A percentile compares a stretch with the other conserved stretches of the same genome.
These are phyloP conservation scores for Epiblema foenella DNA, from an alignment of 2,888 invertebrate species.

Conservation along the genomic window DNA sequence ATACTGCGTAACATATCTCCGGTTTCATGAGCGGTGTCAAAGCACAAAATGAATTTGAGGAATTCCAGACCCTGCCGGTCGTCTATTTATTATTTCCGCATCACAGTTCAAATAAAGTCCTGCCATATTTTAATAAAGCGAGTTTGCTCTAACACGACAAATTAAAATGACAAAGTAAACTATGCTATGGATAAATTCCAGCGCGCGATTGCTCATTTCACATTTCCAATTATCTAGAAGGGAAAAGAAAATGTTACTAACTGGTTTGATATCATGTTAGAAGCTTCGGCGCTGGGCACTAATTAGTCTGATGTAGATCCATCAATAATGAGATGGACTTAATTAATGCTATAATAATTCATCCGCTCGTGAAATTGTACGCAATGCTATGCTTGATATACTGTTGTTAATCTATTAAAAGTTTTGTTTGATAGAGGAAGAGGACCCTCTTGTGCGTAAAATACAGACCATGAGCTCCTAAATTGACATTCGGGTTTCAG, in stretches of 20 bases:
- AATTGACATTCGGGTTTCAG: no score
- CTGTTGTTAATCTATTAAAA: no score
- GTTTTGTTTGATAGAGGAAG: no score
- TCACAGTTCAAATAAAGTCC: conserved; percentile 43
- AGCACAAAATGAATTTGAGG: conserved; percentile 61
- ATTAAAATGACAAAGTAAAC: conserved; percentile 42
- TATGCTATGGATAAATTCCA: conserved; percentile 40
- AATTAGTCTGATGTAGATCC: conserved; percentile 20
- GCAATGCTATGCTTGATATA: background rate
- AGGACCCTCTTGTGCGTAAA: no score
- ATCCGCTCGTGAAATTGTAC: conserved; percentile 8
- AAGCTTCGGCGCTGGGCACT: background rate
- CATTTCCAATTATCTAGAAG: conserved; percentile 27
- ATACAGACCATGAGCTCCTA: no score
- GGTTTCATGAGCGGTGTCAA: conserved; percentile 58
- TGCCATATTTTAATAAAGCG: conserved; percentile 41
- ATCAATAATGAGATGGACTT: conserved; percentile 18
- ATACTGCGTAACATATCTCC: conserved; percentile 62
- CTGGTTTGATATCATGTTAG: background rate
- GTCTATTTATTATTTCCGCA: conserved; percentile 42
- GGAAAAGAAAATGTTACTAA: conserved; percentile 23
- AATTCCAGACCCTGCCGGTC: conserved; percentile 45
- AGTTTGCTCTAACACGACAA: conserved; percentile 38
- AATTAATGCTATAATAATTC: conserved; percentile 1
- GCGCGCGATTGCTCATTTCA: conserved; percentile 31